Conservation (phyloP, 2,797 vertebrate species). For the Hydrolagus colliei region DNA sequence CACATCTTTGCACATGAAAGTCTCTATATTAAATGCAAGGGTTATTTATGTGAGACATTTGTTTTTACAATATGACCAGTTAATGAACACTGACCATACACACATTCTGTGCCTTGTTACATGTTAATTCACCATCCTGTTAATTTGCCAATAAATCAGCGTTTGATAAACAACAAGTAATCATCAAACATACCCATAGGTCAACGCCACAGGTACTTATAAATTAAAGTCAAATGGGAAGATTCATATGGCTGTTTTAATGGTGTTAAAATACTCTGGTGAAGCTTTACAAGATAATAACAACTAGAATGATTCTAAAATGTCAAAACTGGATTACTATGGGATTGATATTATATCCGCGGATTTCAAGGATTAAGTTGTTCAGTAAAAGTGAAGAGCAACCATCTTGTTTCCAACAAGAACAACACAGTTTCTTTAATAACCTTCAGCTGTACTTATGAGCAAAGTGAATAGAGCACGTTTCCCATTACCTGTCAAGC, state of each 20-base stretch:
- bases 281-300: constrained; percentile 28
- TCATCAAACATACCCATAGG: not conserved
- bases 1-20: no score
- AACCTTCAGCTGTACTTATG: constrained; percentile 72
- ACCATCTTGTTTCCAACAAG: constrained; percentile 54
- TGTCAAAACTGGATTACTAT: constrained; percentile 51
- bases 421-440: constrained; percentile 57
- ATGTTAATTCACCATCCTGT: not conserved
- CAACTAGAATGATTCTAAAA: constrained; percentile 25
- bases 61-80: not conserved
- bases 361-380: constrained; percentile 67
- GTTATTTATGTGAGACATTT: not conserved
- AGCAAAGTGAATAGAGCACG: constrained; percentile 62
- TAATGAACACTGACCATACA: not conserved
- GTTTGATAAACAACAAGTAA: not conserved
- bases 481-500: constrained; percentile 61
- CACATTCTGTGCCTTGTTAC: no score
- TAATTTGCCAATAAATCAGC: not conserved
- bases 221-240: constrained; percentile 24
- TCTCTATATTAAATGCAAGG: no score
- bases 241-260: not conserved
- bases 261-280: not conserved
- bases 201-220: not conserved
- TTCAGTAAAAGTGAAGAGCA: constrained; percentile 56
- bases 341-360: constrained; percentile 61